phyloP scores from a whole-genome alignment of 2,888 invertebrate species.

The Cerceris ruficornis region DNA sequence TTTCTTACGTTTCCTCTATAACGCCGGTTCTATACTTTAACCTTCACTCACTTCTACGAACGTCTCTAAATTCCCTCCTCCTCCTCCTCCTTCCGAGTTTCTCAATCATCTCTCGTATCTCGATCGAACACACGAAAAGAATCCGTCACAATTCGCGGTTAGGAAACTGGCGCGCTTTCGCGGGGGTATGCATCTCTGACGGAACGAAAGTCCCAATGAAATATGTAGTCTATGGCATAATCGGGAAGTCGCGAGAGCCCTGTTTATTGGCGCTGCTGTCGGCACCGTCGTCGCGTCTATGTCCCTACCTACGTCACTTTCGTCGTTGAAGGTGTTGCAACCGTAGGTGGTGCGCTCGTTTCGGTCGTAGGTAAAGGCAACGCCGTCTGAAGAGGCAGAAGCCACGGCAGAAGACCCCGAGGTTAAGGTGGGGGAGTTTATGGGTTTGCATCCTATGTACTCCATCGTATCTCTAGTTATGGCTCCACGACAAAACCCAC shows the following conservation, averaged over 20 bases:
- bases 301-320: constrained; percentile 57
- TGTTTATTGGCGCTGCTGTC: constrained; percentile 62
- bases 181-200: constrained; percentile 20
- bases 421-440: constrained; percentile 72
- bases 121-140: neutral
- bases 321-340: constrained; percentile 61
- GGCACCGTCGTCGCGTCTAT: constrained; percentile 20
- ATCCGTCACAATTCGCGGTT: neutral
- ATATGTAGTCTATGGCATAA: constrained; percentile 66
- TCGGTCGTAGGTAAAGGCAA: constrained; percentile 68
- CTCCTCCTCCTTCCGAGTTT: neutral
- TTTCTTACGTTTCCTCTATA: too few species aligned
- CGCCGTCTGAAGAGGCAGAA: constrained; percentile 56
- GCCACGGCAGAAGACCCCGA: constrained; percentile 18
- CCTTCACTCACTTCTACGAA: too few species aligned
- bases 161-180: constrained; percentile 10
- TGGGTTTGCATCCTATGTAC: constrained; percentile 79
- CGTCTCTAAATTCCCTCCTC: too few species aligned
- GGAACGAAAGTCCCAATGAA: constrained; percentile 36
- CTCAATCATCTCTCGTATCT: neutral
- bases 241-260: constrained; percentile 53
- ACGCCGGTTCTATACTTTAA: too few species aligned
- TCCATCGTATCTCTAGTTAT: constrained; percentile 78
- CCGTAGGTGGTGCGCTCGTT: constrained; percentile 63
- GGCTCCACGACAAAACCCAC: constrained; percentile 74